Conservation (phyloP, 2,888 invertebrate genomes). For the Pseudococcus viburni region DNA sequence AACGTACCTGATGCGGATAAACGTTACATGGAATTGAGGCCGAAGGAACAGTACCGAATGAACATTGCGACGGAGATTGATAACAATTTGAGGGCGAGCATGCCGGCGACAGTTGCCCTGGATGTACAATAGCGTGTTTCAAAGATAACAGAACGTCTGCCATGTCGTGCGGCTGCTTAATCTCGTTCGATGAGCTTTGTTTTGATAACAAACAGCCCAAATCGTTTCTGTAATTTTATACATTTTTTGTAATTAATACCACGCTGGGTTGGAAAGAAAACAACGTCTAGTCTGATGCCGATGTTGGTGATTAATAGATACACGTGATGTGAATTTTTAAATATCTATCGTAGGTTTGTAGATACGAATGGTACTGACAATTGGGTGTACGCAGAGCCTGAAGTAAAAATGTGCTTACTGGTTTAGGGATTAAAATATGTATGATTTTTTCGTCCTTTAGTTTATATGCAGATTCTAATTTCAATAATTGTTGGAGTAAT, state of each 20-base stretch:
- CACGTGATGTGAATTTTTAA: not conserved
- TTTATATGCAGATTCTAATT: no score
- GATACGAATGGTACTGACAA: no score
- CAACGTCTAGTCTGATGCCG: constrained; percentile 4
- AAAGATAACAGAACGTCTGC: constrained; percentile 91
- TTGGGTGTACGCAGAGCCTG: no score
- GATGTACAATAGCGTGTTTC: constrained; percentile 90
- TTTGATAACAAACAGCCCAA: constrained; percentile 61
- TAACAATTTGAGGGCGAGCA: constrained; percentile 70
- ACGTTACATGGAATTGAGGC: constrained; percentile 74
- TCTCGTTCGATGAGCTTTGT: constrained; percentile 61
- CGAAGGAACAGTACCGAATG: constrained; percentile 70
- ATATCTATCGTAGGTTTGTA: no score
- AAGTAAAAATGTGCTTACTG: no score
- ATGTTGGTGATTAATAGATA: not conserved
- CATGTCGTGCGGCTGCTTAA: constrained; percentile 74
- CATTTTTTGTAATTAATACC: constrained; percentile 42
- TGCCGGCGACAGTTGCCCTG: constrained; percentile 74
- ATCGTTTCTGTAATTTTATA: constrained; percentile 62
- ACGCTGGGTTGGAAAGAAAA: not conserved
- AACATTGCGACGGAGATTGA: constrained; percentile 76
- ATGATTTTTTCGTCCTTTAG: no score
- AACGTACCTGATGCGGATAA: constrained; percentile 72
- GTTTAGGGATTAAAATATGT: no score
- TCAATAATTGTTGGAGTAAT: no score